These are phyloP conservation scores for Paracentrotus lividus DNA, from an alignment of 53 echinoderm and acorn worm species.

Conservation along the genomic window DNA sequence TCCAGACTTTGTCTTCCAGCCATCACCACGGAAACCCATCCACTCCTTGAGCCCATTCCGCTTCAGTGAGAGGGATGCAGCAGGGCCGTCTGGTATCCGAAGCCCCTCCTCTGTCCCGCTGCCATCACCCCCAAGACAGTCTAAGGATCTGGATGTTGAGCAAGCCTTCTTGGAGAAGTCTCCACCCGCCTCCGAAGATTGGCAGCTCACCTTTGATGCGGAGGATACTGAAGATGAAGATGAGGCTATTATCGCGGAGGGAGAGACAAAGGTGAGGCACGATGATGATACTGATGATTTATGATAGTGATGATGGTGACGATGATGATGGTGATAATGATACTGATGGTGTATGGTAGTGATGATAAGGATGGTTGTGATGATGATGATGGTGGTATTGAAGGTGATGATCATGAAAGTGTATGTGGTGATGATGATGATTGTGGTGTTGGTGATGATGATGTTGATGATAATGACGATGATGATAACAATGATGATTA, in stretches of 20 bases:
- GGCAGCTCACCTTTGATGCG: conserved; percentile 55
- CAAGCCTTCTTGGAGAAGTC: conserved; percentile 55
- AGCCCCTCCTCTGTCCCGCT: conserved; percentile 26
- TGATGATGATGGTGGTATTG: neutral
- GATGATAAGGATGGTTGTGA: conserved; percentile 25
- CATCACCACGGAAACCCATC: conserved; percentile 63
- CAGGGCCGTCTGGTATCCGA: neutral
- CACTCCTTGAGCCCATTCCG: conserved; percentile 52
- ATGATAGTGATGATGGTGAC: too few relatives aligned
- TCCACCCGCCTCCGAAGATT: neutral
- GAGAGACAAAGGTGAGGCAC: conserved; percentile 8
- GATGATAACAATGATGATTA: neutral
- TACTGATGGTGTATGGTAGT: too few relatives aligned
- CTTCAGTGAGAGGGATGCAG: neutral
- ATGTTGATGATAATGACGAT: neutral
- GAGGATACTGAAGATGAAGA: conserved; percentile 50
- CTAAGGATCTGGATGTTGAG: conserved; percentile 13
- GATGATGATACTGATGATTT: neutral
- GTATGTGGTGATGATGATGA: neutral
- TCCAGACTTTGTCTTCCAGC: conserved; percentile 50
- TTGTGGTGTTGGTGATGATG: neutral
- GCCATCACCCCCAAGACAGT: conserved; percentile 30
- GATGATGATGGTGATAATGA: neutral
- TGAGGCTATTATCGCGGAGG: neutral
- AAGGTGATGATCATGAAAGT: neutral